These are phyloP conservation scores for Galleria mellonella DNA, from an alignment of 1,140 invertebrate species.

Conservation along the genomic window DNA sequence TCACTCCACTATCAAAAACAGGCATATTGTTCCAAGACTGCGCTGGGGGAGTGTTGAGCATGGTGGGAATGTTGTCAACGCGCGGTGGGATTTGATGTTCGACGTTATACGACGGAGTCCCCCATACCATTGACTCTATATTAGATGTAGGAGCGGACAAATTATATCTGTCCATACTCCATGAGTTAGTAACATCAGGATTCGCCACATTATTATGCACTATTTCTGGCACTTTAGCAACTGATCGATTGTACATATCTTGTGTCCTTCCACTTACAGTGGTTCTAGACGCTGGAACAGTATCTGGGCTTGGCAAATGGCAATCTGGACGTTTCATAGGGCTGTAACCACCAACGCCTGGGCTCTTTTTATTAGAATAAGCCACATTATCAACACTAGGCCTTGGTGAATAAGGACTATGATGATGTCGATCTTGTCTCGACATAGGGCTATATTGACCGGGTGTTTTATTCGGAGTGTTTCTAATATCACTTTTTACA, in stretches of 20 bases:
- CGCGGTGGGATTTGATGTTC: slow-evolving; percentile 21
- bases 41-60: slow-evolving; percentile 41
- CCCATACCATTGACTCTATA: slow-evolving; percentile 56
- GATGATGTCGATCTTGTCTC: slow-evolving; percentile 46
- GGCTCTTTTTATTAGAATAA: slow-evolving; percentile 51
- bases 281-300: slow-evolving; percentile 29
- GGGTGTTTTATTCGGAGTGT: slow-evolving; percentile 48
- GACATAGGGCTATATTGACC: slow-evolving; percentile 60
- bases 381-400: slow-evolving; percentile 43
- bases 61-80: slow-evolving; percentile 30
- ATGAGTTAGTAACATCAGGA: slow-evolving; percentile 34
- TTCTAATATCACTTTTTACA: slow-evolving; percentile 39
- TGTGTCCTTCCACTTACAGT: slow-evolving; percentile 24
- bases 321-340: slow-evolving; percentile 56
- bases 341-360: slow-evolving; percentile 56
- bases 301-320: slow-evolving; percentile 53
- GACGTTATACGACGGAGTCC: slow-evolving; percentile 20
- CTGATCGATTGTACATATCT: slow-evolving; percentile 40
- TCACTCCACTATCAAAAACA: slow-evolving; percentile 32
- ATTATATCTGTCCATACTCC: slow-evolving; percentile 40
- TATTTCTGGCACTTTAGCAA: slow-evolving; percentile 37
- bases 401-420: slow-evolving; percentile 57
- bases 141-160: slow-evolving; percentile 21
- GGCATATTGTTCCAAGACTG: slow-evolving; percentile 39
- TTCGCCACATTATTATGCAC: slow-evolving; percentile 24